Evolutionary conservation across 2,113 vertebrate species (phyloP).

Genomic region (Typhlomys cinereus): DNA sequence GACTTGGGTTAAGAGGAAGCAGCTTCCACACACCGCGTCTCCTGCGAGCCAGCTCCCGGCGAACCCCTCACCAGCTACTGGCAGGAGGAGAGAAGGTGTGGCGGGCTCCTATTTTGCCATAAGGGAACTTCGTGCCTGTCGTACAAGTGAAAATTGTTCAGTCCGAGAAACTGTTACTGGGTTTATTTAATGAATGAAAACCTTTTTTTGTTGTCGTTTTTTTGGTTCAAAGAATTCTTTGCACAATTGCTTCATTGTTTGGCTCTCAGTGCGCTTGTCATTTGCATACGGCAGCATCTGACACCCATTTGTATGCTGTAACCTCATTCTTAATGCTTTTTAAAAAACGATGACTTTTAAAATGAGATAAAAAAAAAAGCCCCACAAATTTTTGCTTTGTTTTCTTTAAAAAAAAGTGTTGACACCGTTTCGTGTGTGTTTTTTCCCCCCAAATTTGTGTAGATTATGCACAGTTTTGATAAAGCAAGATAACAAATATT

Average conservation of each 20-base stretch:
- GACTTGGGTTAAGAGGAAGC: constrained; percentile 71
- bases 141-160: constrained; percentile 74
- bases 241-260: constrained; percentile 82
- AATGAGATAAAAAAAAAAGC: constrained; percentile 52
- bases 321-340: constrained; percentile 80
- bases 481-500: constrained; percentile 61
- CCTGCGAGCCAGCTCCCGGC: constrained; percentile 48
- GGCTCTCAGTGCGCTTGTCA: constrained; percentile 82
- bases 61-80: background rate
- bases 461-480: constrained; percentile 40
- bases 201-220: constrained; percentile 47
- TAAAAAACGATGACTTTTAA: constrained; percentile 54
- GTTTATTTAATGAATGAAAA: constrained; percentile 83
- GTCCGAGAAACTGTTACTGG: constrained; percentile 70
- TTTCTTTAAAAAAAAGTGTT: constrained; percentile 59
- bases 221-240: constrained; percentile 81
- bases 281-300: constrained; percentile 83
- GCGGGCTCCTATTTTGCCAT: constrained; percentile 55
- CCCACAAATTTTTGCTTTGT: constrained; percentile 72
- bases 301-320: constrained; percentile 73
- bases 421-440: constrained; percentile 52
- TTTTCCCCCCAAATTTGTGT: constrained; percentile 16
- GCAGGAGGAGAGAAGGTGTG: constrained; percentile 50
- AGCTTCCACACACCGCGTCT: constrained; percentile 57
- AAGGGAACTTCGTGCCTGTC: constrained; percentile 83